A percentile compares a stretch with the other conserved stretches of the same genome.
Conservation (phyloP, 2,113 vertebrate species). For the Phylloscopus whistleri region DNA sequence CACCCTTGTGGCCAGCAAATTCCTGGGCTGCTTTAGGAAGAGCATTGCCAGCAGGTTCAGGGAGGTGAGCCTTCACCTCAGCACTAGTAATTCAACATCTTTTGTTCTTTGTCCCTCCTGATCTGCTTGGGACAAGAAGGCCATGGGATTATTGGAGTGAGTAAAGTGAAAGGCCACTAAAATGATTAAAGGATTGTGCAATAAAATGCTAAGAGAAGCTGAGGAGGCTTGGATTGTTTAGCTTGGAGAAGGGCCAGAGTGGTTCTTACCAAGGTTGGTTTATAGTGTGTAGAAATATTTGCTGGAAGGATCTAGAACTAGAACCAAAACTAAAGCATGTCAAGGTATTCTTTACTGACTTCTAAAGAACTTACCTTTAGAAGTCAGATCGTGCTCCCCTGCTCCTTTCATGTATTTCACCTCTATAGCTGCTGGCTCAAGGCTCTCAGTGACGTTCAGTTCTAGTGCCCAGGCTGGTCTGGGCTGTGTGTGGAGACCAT, state of each 20-base stretch:
- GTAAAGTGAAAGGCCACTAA: neutral
- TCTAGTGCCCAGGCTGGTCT: neutral
- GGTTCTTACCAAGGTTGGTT: neutral
- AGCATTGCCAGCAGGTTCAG: neutral
- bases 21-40: neutral
- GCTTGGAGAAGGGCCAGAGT: neutral
- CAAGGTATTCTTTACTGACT: neutral
- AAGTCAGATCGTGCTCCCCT: neutral
- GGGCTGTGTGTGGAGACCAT: neutral
- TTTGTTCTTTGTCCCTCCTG: neutral
- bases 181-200: neutral
- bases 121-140: neutral
- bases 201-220: neutral
- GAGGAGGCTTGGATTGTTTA: neutral
- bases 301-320: neutral
- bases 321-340: neutral
- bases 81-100: neutral
- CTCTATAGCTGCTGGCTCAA: neutral
- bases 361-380: neutral
- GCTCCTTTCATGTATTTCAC: neutral
- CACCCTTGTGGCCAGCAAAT: neutral
- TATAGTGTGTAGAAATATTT: neutral
- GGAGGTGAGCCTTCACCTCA: neutral
- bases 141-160: neutral
- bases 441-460: neutral